Conservation (phyloP, 2,797 vertebrate genomes). For the Amazonetta brasiliensis region DNA sequence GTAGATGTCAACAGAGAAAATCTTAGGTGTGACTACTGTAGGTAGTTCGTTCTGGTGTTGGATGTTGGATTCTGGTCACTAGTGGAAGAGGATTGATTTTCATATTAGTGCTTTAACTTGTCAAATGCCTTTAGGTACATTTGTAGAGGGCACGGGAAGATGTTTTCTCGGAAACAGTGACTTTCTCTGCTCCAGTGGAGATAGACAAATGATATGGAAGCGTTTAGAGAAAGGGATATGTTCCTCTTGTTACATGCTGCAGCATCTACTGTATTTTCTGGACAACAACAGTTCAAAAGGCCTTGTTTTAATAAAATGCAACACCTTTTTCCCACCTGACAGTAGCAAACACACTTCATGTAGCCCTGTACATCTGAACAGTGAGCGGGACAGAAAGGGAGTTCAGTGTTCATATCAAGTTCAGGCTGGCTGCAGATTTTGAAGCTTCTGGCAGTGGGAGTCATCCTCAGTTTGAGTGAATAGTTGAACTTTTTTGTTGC, state of each 20-base stretch:
- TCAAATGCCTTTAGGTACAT: accelerated
- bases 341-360: not conserved
- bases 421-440: not conserved
- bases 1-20: not conserved
- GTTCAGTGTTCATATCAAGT: accelerated
- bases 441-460: not conserved
- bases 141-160: accelerated
- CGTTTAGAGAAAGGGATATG: accelerated
- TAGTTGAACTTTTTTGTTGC: not conserved
- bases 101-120: not conserved
- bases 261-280: not conserved
- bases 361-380: not conserved
- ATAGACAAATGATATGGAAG: not conserved
- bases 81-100: not conserved
- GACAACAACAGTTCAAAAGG: not conserved
- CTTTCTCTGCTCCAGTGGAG: not conserved
- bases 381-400: not conserved
- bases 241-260: accelerated
- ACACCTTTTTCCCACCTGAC: not conserved
- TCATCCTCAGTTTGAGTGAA: not conserved
- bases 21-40: accelerated
- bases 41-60: not conserved
- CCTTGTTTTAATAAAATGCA: not conserved
- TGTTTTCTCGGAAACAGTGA: not conserved
- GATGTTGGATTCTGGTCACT: accelerated